These are phyloP conservation scores for Gallinago stenura DNA, from an alignment of 2,797 vertebrate species.

Conservation along the genomic window DNA sequence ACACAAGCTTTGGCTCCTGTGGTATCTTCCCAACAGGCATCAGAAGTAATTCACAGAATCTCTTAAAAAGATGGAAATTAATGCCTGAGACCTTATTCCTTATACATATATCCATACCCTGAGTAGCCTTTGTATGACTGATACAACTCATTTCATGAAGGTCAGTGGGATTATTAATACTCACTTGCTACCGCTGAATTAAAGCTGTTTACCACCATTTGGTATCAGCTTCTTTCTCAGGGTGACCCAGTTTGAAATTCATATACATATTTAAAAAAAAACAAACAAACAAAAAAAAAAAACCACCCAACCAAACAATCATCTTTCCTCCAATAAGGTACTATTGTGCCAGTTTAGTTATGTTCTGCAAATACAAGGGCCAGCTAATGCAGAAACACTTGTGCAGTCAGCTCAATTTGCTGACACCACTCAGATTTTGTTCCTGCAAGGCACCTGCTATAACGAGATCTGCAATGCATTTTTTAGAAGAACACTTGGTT, in stretches of 20 bases:
- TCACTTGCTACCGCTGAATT: rapidly evolving
- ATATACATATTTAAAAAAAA: background rate
- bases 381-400: background rate
- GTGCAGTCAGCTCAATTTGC: background rate
- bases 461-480: background rate
- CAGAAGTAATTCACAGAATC: background rate
- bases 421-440: background rate
- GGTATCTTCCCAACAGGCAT: background rate
- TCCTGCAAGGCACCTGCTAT: background rate
- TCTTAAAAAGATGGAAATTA: background rate
- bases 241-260: background rate
- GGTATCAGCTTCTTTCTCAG: background rate
- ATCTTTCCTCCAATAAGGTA: background rate
- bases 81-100: background rate
- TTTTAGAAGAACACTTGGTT: slow-evolving; percentile 30
- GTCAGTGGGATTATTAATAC: background rate
- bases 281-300: background rate
- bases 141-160: background rate
- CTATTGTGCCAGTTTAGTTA: background rate
- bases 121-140: background rate
- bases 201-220: background rate
- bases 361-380: background rate
- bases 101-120: background rate
- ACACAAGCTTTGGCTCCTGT: background rate
- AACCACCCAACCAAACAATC: too few species aligned